phyloP scores from a whole-genome alignment of 2,113 vertebrate genomes.

The Phalacrocorax carbo region DNA sequence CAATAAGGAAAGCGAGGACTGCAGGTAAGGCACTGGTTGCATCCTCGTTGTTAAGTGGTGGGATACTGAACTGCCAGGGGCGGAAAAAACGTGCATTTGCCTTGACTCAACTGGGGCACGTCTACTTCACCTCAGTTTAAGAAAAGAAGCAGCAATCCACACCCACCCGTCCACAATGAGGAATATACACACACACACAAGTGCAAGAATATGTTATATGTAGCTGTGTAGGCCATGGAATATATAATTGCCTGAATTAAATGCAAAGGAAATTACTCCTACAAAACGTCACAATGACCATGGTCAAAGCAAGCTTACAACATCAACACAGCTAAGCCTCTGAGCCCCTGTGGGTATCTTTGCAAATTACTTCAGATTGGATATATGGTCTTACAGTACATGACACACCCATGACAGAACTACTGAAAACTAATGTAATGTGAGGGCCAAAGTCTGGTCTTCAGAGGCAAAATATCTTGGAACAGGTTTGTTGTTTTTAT shows the following conservation, averaged over 20 bases:
- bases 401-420: background rate
- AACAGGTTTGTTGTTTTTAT: background rate
- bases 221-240: background rate
- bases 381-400: background rate
- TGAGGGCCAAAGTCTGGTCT: background rate
- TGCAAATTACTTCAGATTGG: background rate
- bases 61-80: background rate
- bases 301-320: background rate
- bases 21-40: background rate
- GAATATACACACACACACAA: background rate
- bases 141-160: background rate
- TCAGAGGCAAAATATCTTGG: background rate
- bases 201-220: background rate
- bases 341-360: background rate
- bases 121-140: background rate
- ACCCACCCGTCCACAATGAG: background rate
- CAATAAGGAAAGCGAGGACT: background rate
- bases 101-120: background rate
- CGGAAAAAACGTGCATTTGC: background rate
- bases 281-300: background rate
- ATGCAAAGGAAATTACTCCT: background rate
- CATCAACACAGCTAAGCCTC: background rate
- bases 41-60: background rate
- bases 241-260: background rate
- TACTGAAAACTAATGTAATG: background rate